Conservation (phyloP, 2,888 invertebrate species). For the Phengaris alcon region DNA sequence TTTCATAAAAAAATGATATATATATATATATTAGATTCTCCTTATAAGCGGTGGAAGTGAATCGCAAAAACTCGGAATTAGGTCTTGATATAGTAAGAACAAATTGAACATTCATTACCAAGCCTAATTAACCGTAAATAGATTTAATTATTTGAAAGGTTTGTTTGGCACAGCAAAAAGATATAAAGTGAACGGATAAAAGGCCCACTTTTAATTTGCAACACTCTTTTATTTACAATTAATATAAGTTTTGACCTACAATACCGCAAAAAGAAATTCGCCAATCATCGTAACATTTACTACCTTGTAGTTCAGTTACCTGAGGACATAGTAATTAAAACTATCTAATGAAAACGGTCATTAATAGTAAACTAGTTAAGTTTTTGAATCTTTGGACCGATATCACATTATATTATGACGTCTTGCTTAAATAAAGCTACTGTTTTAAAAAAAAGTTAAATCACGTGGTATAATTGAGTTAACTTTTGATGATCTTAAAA, state of each 20-base stretch:
- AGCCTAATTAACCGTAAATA: conserved; percentile 10
- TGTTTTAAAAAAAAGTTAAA: conserved; percentile 1
- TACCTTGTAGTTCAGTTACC: conserved; percentile 28
- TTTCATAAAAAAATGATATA: too few species aligned
- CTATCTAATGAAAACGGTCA: background rate
- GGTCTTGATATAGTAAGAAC: background rate
- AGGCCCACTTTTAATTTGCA: conserved; percentile 58
- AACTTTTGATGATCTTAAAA: conserved; percentile 8
- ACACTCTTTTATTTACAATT: conserved; percentile 68
- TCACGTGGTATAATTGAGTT: background rate
- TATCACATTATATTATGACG: background rate
- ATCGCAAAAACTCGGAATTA: background rate
- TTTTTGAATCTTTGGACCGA: background rate
- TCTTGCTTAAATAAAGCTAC: background rate
- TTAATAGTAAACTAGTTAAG: background rate
- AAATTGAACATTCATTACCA: background rate
- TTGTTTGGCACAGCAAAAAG: conserved; percentile 16
- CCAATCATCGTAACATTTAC: conserved; percentile 27
- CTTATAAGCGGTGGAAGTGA: too few species aligned
- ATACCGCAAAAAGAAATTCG: conserved; percentile 40
- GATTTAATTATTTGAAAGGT: conserved; percentile 16
- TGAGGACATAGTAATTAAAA: conserved; percentile 14
- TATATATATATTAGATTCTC: too few species aligned
- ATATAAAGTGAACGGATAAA: conserved; percentile 69
- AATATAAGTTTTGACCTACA: conserved; percentile 71